Evolutionary conservation across 2,888 invertebrate species (phyloP).

Genomic region (Perithous albicinctus): DNA sequence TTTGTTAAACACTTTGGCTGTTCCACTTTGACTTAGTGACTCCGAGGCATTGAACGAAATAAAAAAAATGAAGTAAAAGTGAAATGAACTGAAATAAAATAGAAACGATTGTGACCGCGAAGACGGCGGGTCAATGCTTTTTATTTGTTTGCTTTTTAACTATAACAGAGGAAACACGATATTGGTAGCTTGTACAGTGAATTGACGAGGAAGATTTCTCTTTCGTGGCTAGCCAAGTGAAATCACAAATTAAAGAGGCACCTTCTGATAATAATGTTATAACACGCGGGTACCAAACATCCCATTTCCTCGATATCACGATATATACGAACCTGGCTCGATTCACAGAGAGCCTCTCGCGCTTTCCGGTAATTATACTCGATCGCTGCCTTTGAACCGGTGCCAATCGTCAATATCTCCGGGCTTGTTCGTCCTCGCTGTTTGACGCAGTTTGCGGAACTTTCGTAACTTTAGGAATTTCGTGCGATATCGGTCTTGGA

Average conservation of each 20-base stretch:
- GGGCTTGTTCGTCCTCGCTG: not conserved
- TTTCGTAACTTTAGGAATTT: slow-evolving; percentile 27
- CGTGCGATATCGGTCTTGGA: not conserved
- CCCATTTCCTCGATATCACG: not conserved
- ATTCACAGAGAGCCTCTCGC: not conserved
- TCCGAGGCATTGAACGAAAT: not conserved
- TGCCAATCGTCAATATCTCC: slow-evolving; percentile 45
- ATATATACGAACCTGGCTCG: slow-evolving; percentile 12
- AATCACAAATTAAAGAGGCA: slow-evolving; percentile 24
- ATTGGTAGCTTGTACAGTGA: not conserved
- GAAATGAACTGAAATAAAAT: not conserved
- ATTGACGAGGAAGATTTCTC: slow-evolving; percentile 30
- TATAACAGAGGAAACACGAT: slow-evolving; percentile 12
- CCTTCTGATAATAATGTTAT: slow-evolving; percentile 22
- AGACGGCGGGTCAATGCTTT: not conserved
- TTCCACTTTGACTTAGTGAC: too few species aligned
- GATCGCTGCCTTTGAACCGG: slow-evolving; percentile 57
- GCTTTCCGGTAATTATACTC: slow-evolving; percentile 29
- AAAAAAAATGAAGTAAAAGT: slow-evolving; percentile 8
- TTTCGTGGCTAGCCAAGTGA: slow-evolving; percentile 39
- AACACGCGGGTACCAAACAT: not conserved
- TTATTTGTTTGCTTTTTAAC: not conserved
- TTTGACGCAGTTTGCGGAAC: not conserved
- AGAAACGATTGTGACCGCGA: slow-evolving; percentile 4
- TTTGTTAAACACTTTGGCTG: too few species aligned